Evolutionary conservation across 2,797 vertebrate genomes (phyloP), one percentile per base, ranked within the genome.

Genomic region (Danio jaintianensis): DNA sequence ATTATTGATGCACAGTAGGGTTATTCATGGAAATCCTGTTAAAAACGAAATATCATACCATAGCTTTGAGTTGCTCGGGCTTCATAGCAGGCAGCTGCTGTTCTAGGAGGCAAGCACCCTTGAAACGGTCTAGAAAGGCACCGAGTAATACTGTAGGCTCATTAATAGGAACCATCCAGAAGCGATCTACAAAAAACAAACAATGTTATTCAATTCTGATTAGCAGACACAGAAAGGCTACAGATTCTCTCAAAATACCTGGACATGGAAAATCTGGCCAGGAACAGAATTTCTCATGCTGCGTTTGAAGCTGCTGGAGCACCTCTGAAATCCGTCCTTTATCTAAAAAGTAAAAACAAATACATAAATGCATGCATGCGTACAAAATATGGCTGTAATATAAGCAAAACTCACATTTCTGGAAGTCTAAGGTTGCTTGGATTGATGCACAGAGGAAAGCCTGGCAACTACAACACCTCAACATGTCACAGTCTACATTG

Each of bases 201-300:
- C 4, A 47, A 42, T 7, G 29, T 0, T 12, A 48, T 3, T 10
- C 12, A 79, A 9, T 12, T 20, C 48, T 4, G 8, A 42, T 64
- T 38, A 58, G 38, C 22, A 16, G 11, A 47, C 13, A n/a, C 15
- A 59, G 40, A 67, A 29, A 5, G n/a, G 9, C 6, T 36, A 4
- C 16, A 6, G 3, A 13, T 50, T 15, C 5, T 66, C 38, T 61
- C 29, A 20, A 63, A 38, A 45, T 90, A 98, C 97, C 97, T 93
- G 97, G 96, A 87, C 95, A 97, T 67, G 97, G 97, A 87, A 95
- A 97, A 85, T 98, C 97, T 0, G 97, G 97, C 97, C 97, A 99
- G 85, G 97, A 96, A 85, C 97, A 99, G 91, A 97, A 98, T 84
- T 97, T 97, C 89, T 98, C 96, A 8, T 99, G 97, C 66, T 96